Evolutionary conservation across 2,113 vertebrate species (phyloP).

Genomic region (Meles meles): DNA sequence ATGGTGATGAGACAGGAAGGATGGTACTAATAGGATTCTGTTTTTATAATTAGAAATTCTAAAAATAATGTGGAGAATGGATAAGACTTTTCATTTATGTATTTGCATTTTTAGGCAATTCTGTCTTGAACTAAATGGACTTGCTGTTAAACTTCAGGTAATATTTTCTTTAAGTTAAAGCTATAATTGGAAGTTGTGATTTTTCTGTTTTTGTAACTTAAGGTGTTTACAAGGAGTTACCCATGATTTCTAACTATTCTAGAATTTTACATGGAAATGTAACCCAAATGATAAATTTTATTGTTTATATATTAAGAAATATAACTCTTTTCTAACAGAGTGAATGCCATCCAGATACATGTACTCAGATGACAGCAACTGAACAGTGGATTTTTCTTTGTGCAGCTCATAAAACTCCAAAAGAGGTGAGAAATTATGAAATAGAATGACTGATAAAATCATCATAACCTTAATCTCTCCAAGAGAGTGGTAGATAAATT

Average conservation of each 20-base stretch:
- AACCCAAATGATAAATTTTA: background rate
- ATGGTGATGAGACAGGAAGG: background rate
- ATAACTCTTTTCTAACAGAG: conserved; percentile 84
- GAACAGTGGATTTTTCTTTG: conserved; percentile 99
- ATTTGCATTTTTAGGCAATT: conserved; percentile 90
- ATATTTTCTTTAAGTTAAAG: conserved; percentile 65
- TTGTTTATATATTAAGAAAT: conserved; percentile 54
- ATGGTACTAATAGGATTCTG: background rate
- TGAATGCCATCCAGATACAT: conserved; percentile 98
- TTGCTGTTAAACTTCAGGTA: conserved; percentile 99
- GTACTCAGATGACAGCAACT: conserved; percentile 99
- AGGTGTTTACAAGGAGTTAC: background rate
- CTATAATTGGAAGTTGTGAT: conserved; percentile 17
- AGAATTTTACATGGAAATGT: conserved; percentile 10
- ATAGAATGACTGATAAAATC: background rate
- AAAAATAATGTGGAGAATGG: conserved; percentile 15
- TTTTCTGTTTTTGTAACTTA: background rate
- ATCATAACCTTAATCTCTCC: background rate
- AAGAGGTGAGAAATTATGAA: conserved; percentile 87
- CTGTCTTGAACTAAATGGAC: conserved; percentile 97
- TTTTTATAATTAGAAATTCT: background rate
- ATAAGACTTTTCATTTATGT: conserved; percentile 59
- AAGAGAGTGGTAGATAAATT: background rate
- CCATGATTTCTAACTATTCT: conserved; percentile 27
- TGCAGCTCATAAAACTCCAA: conserved; percentile 99